phyloP scores from a whole-genome alignment of 1,140 invertebrate genomes.

The Drosophila lini region DNA sequence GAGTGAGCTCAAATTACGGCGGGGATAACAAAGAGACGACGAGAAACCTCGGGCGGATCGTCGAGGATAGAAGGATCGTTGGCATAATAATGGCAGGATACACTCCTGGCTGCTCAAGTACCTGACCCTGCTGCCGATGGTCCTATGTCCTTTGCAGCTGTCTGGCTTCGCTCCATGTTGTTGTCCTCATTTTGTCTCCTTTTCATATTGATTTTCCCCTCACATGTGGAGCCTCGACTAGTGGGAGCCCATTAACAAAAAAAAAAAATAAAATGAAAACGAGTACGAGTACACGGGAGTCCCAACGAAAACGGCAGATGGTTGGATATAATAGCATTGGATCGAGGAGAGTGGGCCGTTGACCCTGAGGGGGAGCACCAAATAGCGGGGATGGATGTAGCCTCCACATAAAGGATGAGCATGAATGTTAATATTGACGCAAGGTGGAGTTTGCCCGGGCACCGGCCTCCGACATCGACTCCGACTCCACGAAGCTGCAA shows the following conservation, averaged over 20 bases:
- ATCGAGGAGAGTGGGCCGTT: conserved; percentile 59
- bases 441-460: conserved; percentile 55
- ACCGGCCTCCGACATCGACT: background rate
- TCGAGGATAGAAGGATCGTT: conserved; percentile 22
- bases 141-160: conserved; percentile 48
- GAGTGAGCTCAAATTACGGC: conserved; percentile 62
- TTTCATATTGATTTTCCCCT: conserved; percentile 61
- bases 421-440: conserved; percentile 77
- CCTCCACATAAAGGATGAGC: conserved; percentile 65
- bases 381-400: conserved; percentile 13
- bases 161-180: conserved; percentile 23
- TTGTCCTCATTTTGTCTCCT: conserved; percentile 29
- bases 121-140: conserved; percentile 31
- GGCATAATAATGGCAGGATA: conserved; percentile 46
- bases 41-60: conserved; percentile 34
- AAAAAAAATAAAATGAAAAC: conserved; percentile 14
- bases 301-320: conserved; percentile 61
- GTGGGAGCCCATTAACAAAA: conserved; percentile 45
- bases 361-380: conserved; percentile 48
- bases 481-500: conserved; percentile 19
- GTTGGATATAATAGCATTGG: conserved; percentile 68
- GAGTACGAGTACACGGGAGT: conserved; percentile 16
- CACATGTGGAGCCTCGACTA: conserved; percentile 33
- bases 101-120: conserved; percentile 40
- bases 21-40: conserved; percentile 18